phyloP scores from a whole-genome alignment of 2,797 vertebrate species.

The Hippopotamyrus pictus region DNA sequence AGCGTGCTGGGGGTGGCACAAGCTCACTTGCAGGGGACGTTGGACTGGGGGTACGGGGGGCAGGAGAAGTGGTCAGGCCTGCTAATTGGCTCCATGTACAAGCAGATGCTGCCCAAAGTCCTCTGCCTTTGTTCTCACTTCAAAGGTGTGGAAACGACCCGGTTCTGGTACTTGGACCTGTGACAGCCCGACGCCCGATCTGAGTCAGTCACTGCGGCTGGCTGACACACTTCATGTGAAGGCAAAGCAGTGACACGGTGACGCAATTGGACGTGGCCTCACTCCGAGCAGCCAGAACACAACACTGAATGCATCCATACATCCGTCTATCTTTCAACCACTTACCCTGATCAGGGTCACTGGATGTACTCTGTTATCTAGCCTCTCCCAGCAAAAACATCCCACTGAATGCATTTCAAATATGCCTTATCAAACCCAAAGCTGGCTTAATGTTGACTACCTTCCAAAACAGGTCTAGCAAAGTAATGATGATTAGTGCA shows the following conservation, averaged over 20 bases:
- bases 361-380: neutral
- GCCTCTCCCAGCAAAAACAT: neutral
- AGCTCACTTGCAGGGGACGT: neutral
- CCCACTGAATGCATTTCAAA: neutral
- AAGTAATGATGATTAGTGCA: neutral
- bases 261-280: neutral
- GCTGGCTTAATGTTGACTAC: neutral
- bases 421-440: neutral
- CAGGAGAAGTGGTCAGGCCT: neutral
- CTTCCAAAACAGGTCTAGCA: neutral
- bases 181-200: neutral
- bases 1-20: neutral
- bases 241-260: neutral
- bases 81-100: slow-evolving; percentile 21
- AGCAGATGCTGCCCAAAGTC: slow-evolving; percentile 8
- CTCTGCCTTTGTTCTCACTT: slow-evolving; percentile 16
- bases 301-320: neutral
- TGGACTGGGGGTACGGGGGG: neutral
- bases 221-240: neutral
- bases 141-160: neutral
- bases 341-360: neutral
- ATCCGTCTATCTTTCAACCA: neutral
- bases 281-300: neutral
- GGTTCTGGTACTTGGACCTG: neutral
- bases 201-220: neutral